Conservation (phyloP, 2,113 vertebrate genomes). For the Pseudorectes ferrugineus region DNA sequence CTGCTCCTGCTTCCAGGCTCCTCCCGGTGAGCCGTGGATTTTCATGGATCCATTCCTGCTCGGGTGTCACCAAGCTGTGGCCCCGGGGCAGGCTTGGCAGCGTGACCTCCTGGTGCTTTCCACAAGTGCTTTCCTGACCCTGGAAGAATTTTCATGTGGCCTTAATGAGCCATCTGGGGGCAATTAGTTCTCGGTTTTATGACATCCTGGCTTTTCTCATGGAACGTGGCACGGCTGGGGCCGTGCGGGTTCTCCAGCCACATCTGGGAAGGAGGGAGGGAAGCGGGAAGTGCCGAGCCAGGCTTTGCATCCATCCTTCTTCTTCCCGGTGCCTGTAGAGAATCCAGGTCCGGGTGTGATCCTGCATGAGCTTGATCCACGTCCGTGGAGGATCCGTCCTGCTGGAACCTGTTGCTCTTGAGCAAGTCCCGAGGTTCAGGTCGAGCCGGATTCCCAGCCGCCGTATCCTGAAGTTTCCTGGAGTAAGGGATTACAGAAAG, state of each 20-base stretch:
- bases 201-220: background rate
- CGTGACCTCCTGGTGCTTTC: background rate
- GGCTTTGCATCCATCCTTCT: background rate
- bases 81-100: background rate
- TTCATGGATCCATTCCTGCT: background rate
- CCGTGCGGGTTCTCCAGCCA: background rate
- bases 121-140: background rate
- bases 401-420: background rate
- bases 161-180: constrained; percentile 41
- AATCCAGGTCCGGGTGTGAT: background rate
- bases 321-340: background rate
- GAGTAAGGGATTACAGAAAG: background rate
- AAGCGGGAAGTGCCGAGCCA: background rate
- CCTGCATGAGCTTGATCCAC: accelerated
- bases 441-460: background rate
- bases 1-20: background rate
- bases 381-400: background rate
- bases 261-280: background rate
- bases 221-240: background rate
- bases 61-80: background rate
- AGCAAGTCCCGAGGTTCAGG: background rate
- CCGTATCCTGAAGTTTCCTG: background rate
- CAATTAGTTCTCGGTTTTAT: background rate
- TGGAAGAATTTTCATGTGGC: background rate
- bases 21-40: accelerated